Percentiles rank a stretch among this genome's conserved stretches.
phyloP scores from a whole-genome alignment of 37 sponge, comb jelly and placozoan genomes.

The Petrosia ficiformis region DNA sequence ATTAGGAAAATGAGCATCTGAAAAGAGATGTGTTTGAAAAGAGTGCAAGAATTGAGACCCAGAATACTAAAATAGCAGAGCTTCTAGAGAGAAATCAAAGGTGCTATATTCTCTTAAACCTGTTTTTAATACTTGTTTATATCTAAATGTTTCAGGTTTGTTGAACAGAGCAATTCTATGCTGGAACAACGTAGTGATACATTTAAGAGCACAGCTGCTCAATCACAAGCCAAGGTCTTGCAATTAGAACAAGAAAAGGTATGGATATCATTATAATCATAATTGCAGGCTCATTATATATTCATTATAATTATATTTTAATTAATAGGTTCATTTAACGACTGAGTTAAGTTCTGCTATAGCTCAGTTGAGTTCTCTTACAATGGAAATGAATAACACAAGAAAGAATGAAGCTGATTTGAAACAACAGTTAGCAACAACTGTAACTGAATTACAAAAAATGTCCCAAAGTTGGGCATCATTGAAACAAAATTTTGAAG shows the following conservation, averaged over 20 bases:
- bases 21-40: conserved; percentile 94
- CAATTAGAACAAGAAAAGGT: conserved; percentile 90
- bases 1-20: conserved; percentile 81
- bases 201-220: conserved; percentile 86
- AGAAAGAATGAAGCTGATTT: conserved; percentile 63
- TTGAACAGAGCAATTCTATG: conserved; percentile 91
- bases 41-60: conserved; percentile 84
- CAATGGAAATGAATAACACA: conserved; percentile 49
- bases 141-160: conserved; percentile 51
- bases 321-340: conserved; percentile 51
- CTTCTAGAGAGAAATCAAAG: conserved; percentile 90
- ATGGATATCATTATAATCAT: background rate
- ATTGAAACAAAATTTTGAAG: conserved; percentile 55
- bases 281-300: too few species aligned
- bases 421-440: conserved; percentile 78
- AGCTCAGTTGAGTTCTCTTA: conserved; percentile 64
- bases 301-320: background rate
- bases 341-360: conserved; percentile 60
- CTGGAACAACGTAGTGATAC: conserved; percentile 92
- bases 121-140: background rate
- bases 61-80: conserved; percentile 89
- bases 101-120: conserved; percentile 13
- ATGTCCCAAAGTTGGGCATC: conserved; percentile 62
- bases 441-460: conserved; percentile 66
- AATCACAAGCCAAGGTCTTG: conserved; percentile 79